Base-by-base conservation (phyloP, 2,888 invertebrate species). In the Graphium colonna region DNA sequence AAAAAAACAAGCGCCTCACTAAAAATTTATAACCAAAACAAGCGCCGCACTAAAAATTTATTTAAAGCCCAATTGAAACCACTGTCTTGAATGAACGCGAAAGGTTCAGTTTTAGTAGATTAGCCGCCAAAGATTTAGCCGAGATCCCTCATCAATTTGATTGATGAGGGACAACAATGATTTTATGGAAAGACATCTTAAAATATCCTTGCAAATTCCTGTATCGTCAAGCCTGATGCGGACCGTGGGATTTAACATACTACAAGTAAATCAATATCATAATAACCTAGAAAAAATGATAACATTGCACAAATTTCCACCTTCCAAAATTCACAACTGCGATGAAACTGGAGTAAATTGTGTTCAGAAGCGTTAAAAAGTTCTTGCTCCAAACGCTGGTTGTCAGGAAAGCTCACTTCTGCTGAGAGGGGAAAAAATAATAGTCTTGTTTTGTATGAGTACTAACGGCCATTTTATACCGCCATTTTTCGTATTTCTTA, bases 321-420 rank as follows among this genome's bases (percentile, higher is more conserved):
- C 65, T 2, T 56, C 53, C 15, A 58, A 43, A n/a, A 64, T 68
- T 41, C 65, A 60, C 46, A 68, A 67, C 43, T 55, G 53, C 49
- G 64, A 68, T 28, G 64, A 67, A 60, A 64, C 64, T 45, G 59
- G 62, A 9, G 56, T 62, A 43, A 60, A 49, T 40, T 9, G 62
- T 65, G 3, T 21, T 2, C 21, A 21, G 21, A 21, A 21, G 21
- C 21, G 57, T 50, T 31, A 47, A 54, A 64, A 62, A 48, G 56
- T 64, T 33, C n/a, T 63, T 3, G 55, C 60, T 33, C 28, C 38
- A 12, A 63, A 63, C 38, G 44, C n/a, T 17, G 17, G 46, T 10
- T 50, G 60, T 15, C 61, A 61, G 60, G 59, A 12, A 60, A 59
- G 47, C 46, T 64, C 10, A 60, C 63, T 43, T 61, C 58, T 48